Percentiles rank a stretch among this genome's conserved stretches.
phyloP scores from a whole-genome alignment of 1,140 invertebrate genomes.

The Drusus annulatus region DNA sequence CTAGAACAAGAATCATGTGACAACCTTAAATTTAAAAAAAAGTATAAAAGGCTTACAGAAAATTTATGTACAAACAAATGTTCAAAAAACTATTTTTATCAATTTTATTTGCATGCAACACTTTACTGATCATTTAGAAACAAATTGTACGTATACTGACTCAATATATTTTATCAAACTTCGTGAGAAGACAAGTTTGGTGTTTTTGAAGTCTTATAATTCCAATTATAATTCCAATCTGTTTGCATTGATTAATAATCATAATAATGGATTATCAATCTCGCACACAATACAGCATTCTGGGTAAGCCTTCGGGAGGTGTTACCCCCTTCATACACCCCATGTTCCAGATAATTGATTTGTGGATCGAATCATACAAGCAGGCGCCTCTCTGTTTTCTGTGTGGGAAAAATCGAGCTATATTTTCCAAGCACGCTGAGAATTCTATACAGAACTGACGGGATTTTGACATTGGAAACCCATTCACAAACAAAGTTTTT shows the following conservation, averaged over 20 bases:
- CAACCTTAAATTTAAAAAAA: too few relatives aligned
- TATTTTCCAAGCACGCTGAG: conserved; percentile 5
- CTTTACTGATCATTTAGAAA: too few relatives aligned
- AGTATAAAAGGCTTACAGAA: too few relatives aligned
- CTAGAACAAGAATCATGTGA: too few relatives aligned
- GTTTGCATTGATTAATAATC: conserved; percentile 24
- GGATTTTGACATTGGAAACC: neutral
- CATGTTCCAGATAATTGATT: conserved; percentile 54
- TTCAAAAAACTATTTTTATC: too few relatives aligned
- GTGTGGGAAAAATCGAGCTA: conserved; percentile 1
- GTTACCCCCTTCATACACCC: conserved; percentile 25
- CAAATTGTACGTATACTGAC: too few relatives aligned
- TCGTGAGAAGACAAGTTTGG: too few relatives aligned
- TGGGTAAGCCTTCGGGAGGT: neutral
- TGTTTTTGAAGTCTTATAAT: conserved; percentile 11
- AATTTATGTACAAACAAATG: too few relatives aligned
- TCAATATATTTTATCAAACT: too few relatives aligned
- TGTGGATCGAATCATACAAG: conserved; percentile 53
- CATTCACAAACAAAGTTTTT: too few relatives aligned
- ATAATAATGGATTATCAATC: conserved; percentile 27
- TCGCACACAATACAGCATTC: conserved; percentile 15
- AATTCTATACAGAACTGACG: neutral
- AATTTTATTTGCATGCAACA: too few relatives aligned
- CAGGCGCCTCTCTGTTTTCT: conserved; percentile 32
- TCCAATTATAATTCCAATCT: conserved; percentile 3